Base-by-base conservation (phyloP, 2,888 invertebrate species). In the Heliconius charithonia region DNA sequence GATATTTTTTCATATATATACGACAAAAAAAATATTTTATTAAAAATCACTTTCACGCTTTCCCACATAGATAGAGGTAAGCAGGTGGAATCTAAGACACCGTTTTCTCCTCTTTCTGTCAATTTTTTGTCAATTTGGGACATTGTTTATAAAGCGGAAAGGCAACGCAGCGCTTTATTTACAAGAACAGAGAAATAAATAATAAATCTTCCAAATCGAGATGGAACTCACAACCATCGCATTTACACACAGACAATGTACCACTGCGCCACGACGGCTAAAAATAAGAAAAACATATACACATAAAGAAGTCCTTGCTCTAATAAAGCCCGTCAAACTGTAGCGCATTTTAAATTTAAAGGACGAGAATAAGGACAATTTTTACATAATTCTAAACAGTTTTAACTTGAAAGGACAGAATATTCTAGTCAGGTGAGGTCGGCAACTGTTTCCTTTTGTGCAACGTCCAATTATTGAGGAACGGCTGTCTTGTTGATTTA, bases 331-430 rank as follows among this genome's bases (percentile, higher is more conserved):
- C 65, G 66, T 77, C 73, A 73, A 78, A 78, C 41, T 73, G 41
- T 62, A 63, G 63, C 62, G 41, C 77, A 73, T 67, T 78, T 67
- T 75, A 75, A 67, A 78, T 78, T 75, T 75, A 81, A 82, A 79
- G 76, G 73, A 74, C 77, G 77, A 45, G 77, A 75, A 80, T 82
- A 82, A 80, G 80, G 77, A 81, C 82, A 79, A 70, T 78, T 82
- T 82, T 82, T 79, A 77, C 82, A 81, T 82, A 71, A 79, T 78
- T 78, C 75, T 66, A 75, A 80, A 75, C 67, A 74, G 76, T 63
- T 76, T 70, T 70, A 70, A 71, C 29, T 63, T 45, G 69, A 67
- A 77, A 56, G 66, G 65, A 77, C 71, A 63, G 63, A 65, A 73
- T 79, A 76, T 66, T 67, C 59, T 27, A 66, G 76, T 69, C 51